Conservation (phyloP, 2,888 invertebrate species). For the Chalcosyrphus nemorum region DNA sequence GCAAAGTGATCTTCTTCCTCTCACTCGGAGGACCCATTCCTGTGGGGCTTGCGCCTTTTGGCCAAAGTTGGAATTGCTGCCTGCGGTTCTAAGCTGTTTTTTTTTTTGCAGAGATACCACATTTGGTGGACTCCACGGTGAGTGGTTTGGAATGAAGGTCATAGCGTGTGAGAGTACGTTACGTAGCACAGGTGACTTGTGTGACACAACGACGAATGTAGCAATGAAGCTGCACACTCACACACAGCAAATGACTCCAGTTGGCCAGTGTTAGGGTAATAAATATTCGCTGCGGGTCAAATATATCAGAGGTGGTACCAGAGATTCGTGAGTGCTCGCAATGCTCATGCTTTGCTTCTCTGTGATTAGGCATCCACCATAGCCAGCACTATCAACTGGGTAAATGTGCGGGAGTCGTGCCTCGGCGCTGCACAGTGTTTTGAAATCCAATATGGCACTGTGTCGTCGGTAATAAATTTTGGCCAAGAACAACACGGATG, state of each 20-base stretch:
- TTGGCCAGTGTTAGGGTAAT: constrained; percentile 68
- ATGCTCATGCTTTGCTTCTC: constrained; percentile 53
- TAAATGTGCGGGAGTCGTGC: constrained; percentile 71
- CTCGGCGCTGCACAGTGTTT: constrained; percentile 32
- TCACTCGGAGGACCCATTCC: constrained; percentile 42
- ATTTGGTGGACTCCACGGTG: constrained; percentile 14
- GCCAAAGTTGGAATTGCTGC: constrained; percentile 13
- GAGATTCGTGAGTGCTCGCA: constrained; percentile 67
- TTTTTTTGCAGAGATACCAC: background rate
- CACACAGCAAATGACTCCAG: constrained; percentile 66
- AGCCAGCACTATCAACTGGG: background rate
- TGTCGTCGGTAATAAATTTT: constrained; percentile 64
- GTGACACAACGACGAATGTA: constrained; percentile 58
- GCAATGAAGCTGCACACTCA: constrained; percentile 26
- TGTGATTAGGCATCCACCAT: constrained; percentile 55
- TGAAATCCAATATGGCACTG: constrained; percentile 70
- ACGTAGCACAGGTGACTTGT: constrained; percentile 72
- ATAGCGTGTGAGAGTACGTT: constrained; percentile 72
- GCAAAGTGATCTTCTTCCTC: constrained; percentile 69
- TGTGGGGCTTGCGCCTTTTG: constrained; percentile 1
- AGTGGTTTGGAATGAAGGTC: constrained; percentile 65
- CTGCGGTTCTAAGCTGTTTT: constrained; percentile 21
- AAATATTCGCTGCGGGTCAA: constrained; percentile 71
- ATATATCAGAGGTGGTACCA: constrained; percentile 72
- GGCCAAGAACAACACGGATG: constrained; percentile 66